Conservation (phyloP, 1,140 invertebrate genomes). For the Argopecten irradians region DNA sequence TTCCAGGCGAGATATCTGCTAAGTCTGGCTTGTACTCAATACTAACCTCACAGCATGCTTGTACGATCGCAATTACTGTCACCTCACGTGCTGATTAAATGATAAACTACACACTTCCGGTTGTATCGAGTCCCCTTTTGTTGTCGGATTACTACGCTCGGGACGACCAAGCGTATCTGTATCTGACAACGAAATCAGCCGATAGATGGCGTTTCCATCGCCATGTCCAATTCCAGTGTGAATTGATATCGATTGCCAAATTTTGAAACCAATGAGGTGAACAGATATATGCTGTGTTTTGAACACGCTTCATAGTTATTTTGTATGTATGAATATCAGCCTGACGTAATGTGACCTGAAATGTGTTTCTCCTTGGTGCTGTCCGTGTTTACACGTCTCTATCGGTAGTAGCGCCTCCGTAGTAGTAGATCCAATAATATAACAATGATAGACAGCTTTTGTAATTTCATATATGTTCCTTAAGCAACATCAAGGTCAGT, state of each 20-base stretch:
- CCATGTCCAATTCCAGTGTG: background rate
- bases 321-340: background rate
- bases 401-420: background rate
- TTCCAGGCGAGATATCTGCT: background rate
- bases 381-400: background rate
- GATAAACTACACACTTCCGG: slow-evolving; percentile 20
- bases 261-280: background rate
- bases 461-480: background rate
- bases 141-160: background rate
- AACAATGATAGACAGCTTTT: background rate
- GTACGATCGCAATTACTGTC: slow-evolving; percentile 15
- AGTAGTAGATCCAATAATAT: background rate
- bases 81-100: slow-evolving; percentile 21
- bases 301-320: slow-evolving; percentile 9
- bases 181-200: background rate
- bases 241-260: background rate
- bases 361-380: background rate
- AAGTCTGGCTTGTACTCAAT: background rate
- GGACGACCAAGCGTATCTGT: background rate
- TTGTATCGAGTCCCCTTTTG: background rate
- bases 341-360: background rate
- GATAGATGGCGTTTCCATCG: background rate
- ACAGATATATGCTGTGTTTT: slow-evolving; percentile 7
- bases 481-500: background rate
- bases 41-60: background rate